Evolutionary conservation across 1,140 invertebrate genomes (phyloP), one percentile per base, ranked within the genome.

Genomic region (Zaprionus davidi): DNA sequence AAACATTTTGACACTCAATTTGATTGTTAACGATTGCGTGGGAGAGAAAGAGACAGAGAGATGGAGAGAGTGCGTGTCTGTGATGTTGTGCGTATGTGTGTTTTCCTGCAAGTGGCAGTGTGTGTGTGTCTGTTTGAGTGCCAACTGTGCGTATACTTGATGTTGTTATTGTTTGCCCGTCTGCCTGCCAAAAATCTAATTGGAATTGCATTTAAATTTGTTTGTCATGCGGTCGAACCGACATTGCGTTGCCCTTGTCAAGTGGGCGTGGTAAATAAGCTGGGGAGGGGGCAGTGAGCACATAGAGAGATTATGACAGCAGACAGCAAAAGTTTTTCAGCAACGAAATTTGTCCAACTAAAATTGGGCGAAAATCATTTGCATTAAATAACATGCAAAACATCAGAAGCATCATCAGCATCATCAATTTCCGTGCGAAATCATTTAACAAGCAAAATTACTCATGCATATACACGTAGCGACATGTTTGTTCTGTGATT

Each of bases 191-290:
- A 36, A 63, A 57, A 38, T 63, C 63, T 69, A 84, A 84, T 85
- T 78, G 70, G 51, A 69, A 75, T 71, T 71, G 70, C 70, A 84
- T 81, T 77, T 60, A 57, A 77, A 81, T 73, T 68, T 51, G 56
- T 28, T 68, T 74, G 44, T 66, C 36, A 44, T 76, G 73, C 41
- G 49, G 51, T 77, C 72, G 66, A 36, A 28, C 41, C 22, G 49
- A 49, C 44, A 59, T 38, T 38, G 36, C 36, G 12, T 46, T 46
- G 41, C 41, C 41, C 41, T 46, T 17, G 41, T 46, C n/a, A 46
- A 17, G 41, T 9, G n/a, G 7, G 41, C 2, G n/a, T 3, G 41
- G 2, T 3, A 3, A 9, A 11, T 0, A 28, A 11, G 31, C 9
- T 2, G 7, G 28, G 7, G 9, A 11, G n/a, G 41, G n/a, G n/a